Base-by-base conservation (phyloP, 2,797 vertebrate genomes). In the Cirrhinus molitorella region DNA sequence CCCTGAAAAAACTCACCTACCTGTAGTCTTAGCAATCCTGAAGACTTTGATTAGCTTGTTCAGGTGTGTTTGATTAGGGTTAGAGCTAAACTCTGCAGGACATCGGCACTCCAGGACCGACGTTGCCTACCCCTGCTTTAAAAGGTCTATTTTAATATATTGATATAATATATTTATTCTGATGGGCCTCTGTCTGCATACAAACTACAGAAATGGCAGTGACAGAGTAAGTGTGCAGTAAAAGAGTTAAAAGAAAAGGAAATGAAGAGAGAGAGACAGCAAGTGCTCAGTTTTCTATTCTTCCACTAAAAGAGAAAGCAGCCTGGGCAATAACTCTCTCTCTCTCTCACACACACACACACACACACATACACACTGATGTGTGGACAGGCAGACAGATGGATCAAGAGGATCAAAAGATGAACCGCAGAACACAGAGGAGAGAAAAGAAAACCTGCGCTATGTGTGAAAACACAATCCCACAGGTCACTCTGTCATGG, bases 361-460 rank as follows among this genome's bases (percentile, higher is more conserved):
- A n/a, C n/a, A n/a, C n/a, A n/a, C 31, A 34, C 77, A 82, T 43
- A 61, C 63, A 51, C 47, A 45, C 66, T 65, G 78, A 68, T 21
- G 80, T 68, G 78, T 77, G 68, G 77, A 77, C 80, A 85, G 77
- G 65, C 73, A 25, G 51, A 59, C 47, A 21, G 59, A 68, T 61
- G 79, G 84, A 85, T 86, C 65, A 67, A 53, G 34, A 79, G 79
- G 78, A 87, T 81, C 77, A 81, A 85, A 82, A 66, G 63, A 75
- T 70, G 31, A 71, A 43, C 77, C 81, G 77, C 67, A 81, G 14
- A 49, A 28, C 13, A 61, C 12, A 34, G 74, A 63, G 23, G 17
- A 81, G 23, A 76, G 67, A 72, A 59, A 49, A 63, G 37, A 31
- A 63, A 63, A 45, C 19, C 53, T 61, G 34, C 12, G 28, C 19